Evolutionary conservation across 2,113 vertebrate species (phyloP).

Genomic region (Eleginops maclovinus): DNA sequence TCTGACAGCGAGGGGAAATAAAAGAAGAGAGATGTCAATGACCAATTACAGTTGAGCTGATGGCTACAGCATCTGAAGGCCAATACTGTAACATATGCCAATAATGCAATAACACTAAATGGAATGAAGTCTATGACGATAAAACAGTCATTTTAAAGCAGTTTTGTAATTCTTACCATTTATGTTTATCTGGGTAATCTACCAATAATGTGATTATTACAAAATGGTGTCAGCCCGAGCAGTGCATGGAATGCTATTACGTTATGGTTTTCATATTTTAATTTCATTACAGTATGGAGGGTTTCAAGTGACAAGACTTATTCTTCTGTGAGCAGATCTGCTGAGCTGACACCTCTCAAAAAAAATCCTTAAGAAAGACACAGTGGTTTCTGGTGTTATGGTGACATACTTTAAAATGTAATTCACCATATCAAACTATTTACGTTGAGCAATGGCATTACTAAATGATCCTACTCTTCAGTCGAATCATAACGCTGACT

Average conservation of each 20-base stretch:
- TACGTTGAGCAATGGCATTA: neutral
- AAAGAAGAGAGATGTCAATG: neutral
- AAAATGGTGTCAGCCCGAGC: neutral
- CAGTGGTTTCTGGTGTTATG: neutral
- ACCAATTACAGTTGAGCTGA: neutral
- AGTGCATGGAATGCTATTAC: neutral
- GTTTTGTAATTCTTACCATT: neutral
- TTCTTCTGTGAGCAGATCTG: neutral
- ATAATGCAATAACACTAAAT: conserved; percentile 3
- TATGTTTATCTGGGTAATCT: neutral
- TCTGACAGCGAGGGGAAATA: conserved; percentile 81
- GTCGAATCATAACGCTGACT: neutral
- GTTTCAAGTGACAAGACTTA: neutral
- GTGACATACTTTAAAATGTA: neutral
- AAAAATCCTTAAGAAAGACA: neutral
- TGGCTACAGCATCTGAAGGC: neutral
- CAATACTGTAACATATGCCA: neutral
- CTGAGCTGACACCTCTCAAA: neutral
- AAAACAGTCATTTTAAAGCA: neutral
- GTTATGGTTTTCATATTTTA: conserved; percentile 10
- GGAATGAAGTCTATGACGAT: neutral
- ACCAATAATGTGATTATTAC: conserved; percentile 4
- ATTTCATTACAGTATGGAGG: conserved; percentile 5
- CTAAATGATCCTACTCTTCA: neutral
- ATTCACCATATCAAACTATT: neutral